Percentiles rank a stretch among this genome's conserved stretches.
These are phyloP conservation scores for Zosterops pallidus DNA, from an alignment of 2,113 vertebrate genomes.

Conservation along the genomic window DNA sequence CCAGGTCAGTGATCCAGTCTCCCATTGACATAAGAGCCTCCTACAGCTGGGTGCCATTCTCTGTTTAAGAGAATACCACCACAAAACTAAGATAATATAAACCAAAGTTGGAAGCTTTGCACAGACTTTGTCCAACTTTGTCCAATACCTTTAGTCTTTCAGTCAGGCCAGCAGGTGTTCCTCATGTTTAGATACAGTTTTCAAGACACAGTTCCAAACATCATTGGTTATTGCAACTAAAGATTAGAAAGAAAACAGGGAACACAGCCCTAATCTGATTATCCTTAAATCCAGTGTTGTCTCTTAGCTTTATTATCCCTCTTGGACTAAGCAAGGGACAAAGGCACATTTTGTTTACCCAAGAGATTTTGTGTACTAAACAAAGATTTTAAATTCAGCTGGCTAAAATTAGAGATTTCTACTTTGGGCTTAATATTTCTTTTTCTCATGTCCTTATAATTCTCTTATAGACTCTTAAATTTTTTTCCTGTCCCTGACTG, in stretches of 20 bases:
- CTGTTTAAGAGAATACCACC: background rate
- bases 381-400: background rate
- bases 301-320: slow-evolving; percentile 3
- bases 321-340: background rate
- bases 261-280: background rate
- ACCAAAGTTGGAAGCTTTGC: background rate
- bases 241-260: background rate
- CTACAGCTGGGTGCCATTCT: background rate
- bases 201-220: background rate
- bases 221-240: background rate
- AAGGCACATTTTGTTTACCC: background rate
- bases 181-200: background rate
- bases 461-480: background rate
- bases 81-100: background rate
- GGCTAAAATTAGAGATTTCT: background rate
- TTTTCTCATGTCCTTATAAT: background rate
- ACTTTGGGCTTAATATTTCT: background rate
- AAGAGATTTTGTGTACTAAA: slow-evolving; percentile 22
- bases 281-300: slow-evolving; percentile 30
- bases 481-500: background rate
- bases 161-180: background rate
- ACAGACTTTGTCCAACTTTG: background rate
- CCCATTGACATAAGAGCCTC: background rate
- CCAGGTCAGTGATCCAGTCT: background rate
- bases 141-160: background rate